Conservation (phyloP, 2,113 vertebrate genomes). For the Saguinus imperator region DNA sequence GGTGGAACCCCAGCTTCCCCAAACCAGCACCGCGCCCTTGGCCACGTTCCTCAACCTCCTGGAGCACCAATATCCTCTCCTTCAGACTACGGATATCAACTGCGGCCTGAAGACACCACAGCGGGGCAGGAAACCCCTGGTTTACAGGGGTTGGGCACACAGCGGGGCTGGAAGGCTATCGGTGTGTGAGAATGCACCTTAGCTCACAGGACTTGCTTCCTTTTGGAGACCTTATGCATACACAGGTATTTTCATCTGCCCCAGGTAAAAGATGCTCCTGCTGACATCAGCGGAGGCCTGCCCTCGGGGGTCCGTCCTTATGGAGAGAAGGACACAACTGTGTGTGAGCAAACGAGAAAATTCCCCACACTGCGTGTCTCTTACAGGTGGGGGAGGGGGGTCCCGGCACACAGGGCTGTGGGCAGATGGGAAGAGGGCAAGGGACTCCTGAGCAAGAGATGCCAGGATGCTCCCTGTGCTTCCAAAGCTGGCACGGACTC, state of each 20-base stretch:
- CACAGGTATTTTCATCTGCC: background rate
- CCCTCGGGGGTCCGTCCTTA: background rate
- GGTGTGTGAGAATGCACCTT: accelerated
- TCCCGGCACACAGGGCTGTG: background rate
- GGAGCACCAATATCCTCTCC: background rate
- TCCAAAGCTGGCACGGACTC: accelerated
- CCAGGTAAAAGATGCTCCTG: accelerated
- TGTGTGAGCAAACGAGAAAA: background rate
- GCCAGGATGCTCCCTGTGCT: background rate
- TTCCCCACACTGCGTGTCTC: accelerated
- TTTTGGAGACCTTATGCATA: background rate
- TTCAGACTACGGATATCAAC: accelerated
- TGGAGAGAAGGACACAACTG: accelerated
- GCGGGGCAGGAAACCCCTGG: background rate
- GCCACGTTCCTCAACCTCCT: background rate
- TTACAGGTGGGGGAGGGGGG: accelerated
- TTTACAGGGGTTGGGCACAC: background rate
- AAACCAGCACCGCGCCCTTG: background rate
- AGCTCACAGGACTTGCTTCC: background rate
- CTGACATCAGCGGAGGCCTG: background rate
- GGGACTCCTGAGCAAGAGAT: background rate
- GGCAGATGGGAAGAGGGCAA: background rate
- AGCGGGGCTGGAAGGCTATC: background rate
- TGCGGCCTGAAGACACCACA: accelerated
- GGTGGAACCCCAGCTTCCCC: background rate